Base-by-base conservation (phyloP, 2,113 vertebrate species). In the Oncorhynchus masou region DNA sequence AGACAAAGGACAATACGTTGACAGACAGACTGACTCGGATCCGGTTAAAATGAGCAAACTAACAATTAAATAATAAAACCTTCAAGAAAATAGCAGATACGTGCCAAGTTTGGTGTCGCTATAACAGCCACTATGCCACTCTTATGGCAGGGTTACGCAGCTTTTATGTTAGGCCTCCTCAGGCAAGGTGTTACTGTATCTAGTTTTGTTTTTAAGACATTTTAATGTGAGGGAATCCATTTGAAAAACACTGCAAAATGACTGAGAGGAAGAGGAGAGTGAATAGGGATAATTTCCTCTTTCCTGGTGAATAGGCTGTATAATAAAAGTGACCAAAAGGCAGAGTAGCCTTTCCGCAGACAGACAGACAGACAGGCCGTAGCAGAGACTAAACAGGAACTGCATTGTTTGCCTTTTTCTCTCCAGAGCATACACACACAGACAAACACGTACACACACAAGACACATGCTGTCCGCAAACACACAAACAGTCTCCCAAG, bases 381-480 rank as follows among this genome's bases (percentile, higher is more conserved):
- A 71, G 27, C 1, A 20, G 20, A 84, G 78, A 84, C 78, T 74
- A 86, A 86, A 86, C 83, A 83, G 77, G 70, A 84, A 27, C 25
- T 67, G n/a, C 39, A 45, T 3, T 45, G 39, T 45, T 45, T 45
- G 9, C 9, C 39, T 45, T 45, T 45, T 45, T 45, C 39, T 45
- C 39, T 45, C 39, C 39, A 59, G 34, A 16, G 65, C 20, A 65
- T 16, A 68, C 16, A 70, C 51, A 51, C n/a, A 27, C 29, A 48
- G 15, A 68, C 51, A 76, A 13, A 24, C 27, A 51, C 15, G 34
- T 39, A 68, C 45, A 60, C 31, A 34, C 34, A 12, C 39, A 45
- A 45, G 8, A 60, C 16, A 66, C 70, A 54, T n/a, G 70, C 16
- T 60, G 67, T 70, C 59, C 12, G 9, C 39, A 45, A 45, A 45